phyloP scores from a whole-genome alignment of 2,113 vertebrate genomes.

The Podarcis raffonei region DNA sequence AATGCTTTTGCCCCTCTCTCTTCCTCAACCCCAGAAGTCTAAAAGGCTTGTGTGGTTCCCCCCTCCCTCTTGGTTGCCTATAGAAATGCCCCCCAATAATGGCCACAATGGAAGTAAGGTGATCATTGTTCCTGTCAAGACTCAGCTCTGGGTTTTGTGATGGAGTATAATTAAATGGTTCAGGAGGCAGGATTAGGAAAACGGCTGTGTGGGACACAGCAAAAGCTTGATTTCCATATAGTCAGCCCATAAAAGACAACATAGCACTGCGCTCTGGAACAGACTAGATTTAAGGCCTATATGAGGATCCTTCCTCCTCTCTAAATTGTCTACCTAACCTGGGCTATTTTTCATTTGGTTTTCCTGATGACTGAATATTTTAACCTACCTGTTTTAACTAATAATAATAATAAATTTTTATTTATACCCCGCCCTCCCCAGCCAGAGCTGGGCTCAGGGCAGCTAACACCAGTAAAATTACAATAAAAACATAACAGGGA shows the following conservation, averaged over 20 bases:
- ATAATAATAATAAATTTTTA: too few relatives aligned
- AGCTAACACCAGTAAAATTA: too few relatives aligned
- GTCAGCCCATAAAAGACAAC: slow-evolving; percentile 71
- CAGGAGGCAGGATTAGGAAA: slow-evolving; percentile 53
- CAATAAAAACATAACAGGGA: too few relatives aligned
- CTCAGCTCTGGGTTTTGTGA: slow-evolving; percentile 48
- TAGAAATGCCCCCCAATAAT: background rate
- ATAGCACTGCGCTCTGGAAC: slow-evolving; percentile 53
- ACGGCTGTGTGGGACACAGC: slow-evolving; percentile 43
- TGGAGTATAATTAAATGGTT: slow-evolving; percentile 74
- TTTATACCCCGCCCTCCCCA: too few relatives aligned
- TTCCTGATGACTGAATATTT: slow-evolving; percentile 53
- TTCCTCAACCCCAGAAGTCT: background rate
- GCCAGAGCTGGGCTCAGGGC: too few relatives aligned
- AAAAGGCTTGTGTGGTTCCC: slow-evolving; percentile 19
- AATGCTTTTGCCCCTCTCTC: slow-evolving; percentile 60
- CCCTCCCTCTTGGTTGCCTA: slow-evolving; percentile 25
- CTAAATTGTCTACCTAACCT: slow-evolving; percentile 13
- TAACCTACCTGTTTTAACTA: background rate
- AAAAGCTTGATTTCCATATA: slow-evolving; percentile 66
- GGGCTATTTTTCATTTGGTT: slow-evolving; percentile 44
- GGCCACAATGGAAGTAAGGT: slow-evolving; percentile 63
- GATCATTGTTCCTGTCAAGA: slow-evolving; percentile 63
- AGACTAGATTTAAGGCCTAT: slow-evolving; percentile 44
- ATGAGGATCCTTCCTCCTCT: background rate